Evolutionary conservation across 1,140 invertebrate genomes (phyloP), one percentile per base, ranked within the genome.

Genomic region (Drosophila chauvacae): DNA sequence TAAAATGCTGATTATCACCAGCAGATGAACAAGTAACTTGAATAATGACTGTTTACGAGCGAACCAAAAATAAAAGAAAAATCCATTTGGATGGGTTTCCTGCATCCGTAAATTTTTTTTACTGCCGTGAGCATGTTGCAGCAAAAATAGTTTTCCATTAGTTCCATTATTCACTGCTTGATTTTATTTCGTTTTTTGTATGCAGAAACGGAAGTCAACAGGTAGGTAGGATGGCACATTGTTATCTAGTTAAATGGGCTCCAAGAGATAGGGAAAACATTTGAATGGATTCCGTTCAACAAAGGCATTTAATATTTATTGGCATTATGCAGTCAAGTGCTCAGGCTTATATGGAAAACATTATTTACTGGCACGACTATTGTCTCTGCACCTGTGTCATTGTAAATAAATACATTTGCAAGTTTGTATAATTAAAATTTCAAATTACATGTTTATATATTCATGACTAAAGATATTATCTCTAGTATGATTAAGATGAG

Each of bases 1-100:
- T 48, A 58, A 48, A 83, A 80, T 42, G 39, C 35, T 51, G 18
- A 44, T 62, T 26, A 26, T 53, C 14, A 30, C 41, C 23, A 33
- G 26, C 42, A 35, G 47, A 57, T 53, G 35, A 10, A 26, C 35
- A 16, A 13, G 18, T 56, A 70, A 70, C 71, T 60, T 76, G 20
- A 76, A 77, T 77, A 73, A 66, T 55, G 39, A 26, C 44, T 41
- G 51, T 59, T 71, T 71, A 74, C 57, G 63, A 69, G 30, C 35
- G 10, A 37, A 41, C 18, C 26, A 57, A 45, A 48, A 77, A 56
- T 58, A 16, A 35, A 53, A 16, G 13, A 20, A 37, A 55, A 37
- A 10, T 23, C 2, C 33, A 26, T 74, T 61, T 35, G 7, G 10
- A 65, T 44, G 9, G 14, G 18, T 20, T 68, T 70, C 35, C 58